Conservation (phyloP, 1,140 invertebrate species). For the Papilio machaon region DNA sequence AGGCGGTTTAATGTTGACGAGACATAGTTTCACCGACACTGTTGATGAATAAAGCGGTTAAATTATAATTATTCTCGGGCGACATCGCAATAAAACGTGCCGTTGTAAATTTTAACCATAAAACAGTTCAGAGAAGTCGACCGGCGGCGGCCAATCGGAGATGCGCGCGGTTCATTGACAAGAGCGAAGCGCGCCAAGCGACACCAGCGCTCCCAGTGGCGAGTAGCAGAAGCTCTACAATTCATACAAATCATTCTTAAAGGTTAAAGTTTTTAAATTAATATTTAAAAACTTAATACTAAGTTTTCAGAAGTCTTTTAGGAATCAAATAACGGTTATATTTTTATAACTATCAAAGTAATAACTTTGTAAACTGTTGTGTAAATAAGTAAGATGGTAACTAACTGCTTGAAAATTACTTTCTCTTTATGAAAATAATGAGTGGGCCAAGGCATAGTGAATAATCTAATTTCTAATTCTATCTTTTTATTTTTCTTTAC, state of each 20-base stretch:
- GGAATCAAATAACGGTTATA: too few relatives aligned
- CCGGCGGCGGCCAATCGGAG: conserved; percentile 40
- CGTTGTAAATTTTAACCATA: conserved; percentile 52
- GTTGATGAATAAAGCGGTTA: conserved; percentile 41
- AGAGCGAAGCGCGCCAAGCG: conserved; percentile 47
- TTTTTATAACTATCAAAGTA: too few relatives aligned
- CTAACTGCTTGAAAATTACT: background rate
- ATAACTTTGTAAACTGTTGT: too few relatives aligned
- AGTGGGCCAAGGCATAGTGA: background rate
- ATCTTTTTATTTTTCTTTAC: too few relatives aligned
- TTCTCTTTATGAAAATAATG: background rate
- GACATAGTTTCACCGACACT: conserved; percentile 39
- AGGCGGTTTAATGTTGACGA: conserved; percentile 28
- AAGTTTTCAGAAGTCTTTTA: background rate
- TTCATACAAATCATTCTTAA: conserved; percentile 43
- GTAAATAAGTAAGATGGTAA: too few relatives aligned
- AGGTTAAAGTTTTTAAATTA: conserved; percentile 19
- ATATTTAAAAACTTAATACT: background rate
- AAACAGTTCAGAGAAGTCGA: conserved; percentile 43
- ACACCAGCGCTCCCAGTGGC: conserved; percentile 57
- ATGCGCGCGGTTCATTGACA: conserved; percentile 26
- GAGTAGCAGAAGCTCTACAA: conserved; percentile 62
- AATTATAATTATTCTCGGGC: conserved; percentile 44
- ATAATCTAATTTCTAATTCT: background rate
- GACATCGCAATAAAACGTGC: conserved; percentile 41